A percentile compares a stretch with the other conserved stretches of the same genome.
Conservation (phyloP, 1,140 invertebrate species). For the Pogonus chalceus region DNA sequence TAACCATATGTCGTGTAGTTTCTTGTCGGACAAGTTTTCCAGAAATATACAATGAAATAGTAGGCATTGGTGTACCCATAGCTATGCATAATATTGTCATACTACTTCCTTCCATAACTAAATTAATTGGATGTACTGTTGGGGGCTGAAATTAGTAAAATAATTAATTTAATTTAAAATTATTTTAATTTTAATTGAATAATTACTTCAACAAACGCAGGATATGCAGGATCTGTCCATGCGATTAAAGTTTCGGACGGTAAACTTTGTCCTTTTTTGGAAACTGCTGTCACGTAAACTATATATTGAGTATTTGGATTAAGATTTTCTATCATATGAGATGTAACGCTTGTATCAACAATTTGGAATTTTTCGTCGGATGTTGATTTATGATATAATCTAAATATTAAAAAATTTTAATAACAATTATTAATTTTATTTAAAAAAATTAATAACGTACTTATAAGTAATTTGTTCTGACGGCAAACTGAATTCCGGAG, state of each 20-base stretch:
- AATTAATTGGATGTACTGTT: conserved; percentile 68
- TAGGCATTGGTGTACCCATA: conserved; percentile 69
- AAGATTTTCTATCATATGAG: conserved; percentile 55
- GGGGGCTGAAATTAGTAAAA: conserved; percentile 48
- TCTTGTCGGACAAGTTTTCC: conserved; percentile 64
- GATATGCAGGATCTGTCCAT: conserved; percentile 77
- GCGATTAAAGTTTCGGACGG: conserved; percentile 70
- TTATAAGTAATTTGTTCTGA: conserved; percentile 62
- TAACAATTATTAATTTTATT: background rate
- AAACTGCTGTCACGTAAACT: conserved; percentile 58
- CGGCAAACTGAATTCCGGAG: conserved; percentile 65
- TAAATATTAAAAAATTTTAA: conserved; percentile 27
- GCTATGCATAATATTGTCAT: conserved; percentile 78
- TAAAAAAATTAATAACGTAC: conserved; percentile 34
- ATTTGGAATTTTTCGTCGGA: conserved; percentile 46
- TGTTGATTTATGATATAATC: conserved; percentile 55
- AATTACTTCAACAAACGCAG: conserved; percentile 68
- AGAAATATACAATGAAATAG: conserved; percentile 67
- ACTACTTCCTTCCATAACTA: conserved; percentile 68
- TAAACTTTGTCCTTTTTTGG: conserved; percentile 53
- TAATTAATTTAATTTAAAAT: background rate
- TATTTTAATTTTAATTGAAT: conserved; percentile 6
- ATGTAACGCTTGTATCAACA: conserved; percentile 53
- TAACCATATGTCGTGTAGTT: conserved; percentile 68
- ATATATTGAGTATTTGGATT: conserved; percentile 69